Evolutionary conservation across 2,797 vertebrate species (phyloP), one percentile per base, ranked within the genome.

Genomic region (Arctocebus calabarensis): DNA sequence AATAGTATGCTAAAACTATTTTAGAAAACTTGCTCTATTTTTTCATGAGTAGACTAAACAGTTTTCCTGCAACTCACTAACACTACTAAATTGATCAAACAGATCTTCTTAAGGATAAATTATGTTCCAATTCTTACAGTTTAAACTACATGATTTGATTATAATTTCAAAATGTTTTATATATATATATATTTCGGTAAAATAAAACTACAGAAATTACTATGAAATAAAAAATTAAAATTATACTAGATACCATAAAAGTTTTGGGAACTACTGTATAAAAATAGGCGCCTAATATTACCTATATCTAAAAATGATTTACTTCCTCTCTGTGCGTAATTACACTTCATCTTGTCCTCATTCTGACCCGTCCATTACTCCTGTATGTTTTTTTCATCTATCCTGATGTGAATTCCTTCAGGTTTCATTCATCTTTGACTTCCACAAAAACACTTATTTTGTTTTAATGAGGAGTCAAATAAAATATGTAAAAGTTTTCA

Each of bases 1-100:
- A 84, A 73, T 78, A 61, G 3, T 75, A 84, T 74, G 29, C 34
- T 79, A 75, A 96, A 82, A 71, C 23, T 2, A 55, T 68, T 93
- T 93, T 73, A 85, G 71, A 87, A 94, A 94, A 86, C 20, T 79
- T 94, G 55, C 86, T 66, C 40, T 75, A 16, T 27, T 70, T 91
- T 86, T 91, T 57, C 32, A 27, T 37, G 86, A 75, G 57, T 91
- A 64, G 10, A 29, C 68, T 77, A 94, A 75, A 88, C 5, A 61
- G 40, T 73, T 27, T 86, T 84, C 23, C 84, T 95, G 64, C 14
- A 95, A 86, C 29, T 88, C 45, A 92, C 11, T 32, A 25, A 86
- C 62, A 83, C 45, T 37, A 23, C n/a, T 84, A 83, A 88, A 85
- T 75, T 74, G 19, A 17, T 96, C 70, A 78, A 59, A 68, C 20